These are phyloP conservation scores for Caenorhabditis inopinata DNA, from an alignment of 1,140 invertebrate species.

Conservation along the genomic window DNA sequence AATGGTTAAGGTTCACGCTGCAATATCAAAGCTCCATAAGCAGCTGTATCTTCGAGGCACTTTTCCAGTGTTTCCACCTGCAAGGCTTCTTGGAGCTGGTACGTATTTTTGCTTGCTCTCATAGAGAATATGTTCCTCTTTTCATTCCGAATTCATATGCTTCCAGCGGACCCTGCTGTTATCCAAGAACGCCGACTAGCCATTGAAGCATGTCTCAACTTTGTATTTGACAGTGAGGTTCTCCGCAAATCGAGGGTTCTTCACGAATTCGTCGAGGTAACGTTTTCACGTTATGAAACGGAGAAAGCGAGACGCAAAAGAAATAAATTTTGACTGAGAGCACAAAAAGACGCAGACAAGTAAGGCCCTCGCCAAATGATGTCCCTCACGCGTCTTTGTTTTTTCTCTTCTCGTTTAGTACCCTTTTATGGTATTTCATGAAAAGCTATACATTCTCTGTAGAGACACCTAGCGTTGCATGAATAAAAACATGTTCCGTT, in stretches of 20 bases:
- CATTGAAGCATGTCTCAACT: neutral
- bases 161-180: conserved; percentile 1
- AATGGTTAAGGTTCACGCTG: neutral
- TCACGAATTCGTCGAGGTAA: conserved; percentile 32
- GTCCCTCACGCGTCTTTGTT: neutral
- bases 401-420: too few species aligned
- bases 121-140: neutral
- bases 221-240: conserved; percentile 30
- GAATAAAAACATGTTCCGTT: too few species aligned
- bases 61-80: conserved; percentile 8
- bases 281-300: neutral
- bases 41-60: conserved; percentile 31
- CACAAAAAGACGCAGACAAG: neutral
- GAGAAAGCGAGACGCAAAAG: neutral
- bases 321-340: neutral
- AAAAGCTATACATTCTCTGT: too few species aligned
- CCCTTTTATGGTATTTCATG: neutral
- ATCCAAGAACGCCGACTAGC: conserved; percentile 5
- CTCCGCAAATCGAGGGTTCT: conserved; percentile 20
- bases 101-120: too few species aligned
- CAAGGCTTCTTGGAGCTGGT: conserved; percentile 8
- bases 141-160: neutral
- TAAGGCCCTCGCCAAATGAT: conserved; percentile 12
- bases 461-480: too few species aligned
- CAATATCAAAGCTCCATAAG: conserved; percentile 7